Conservation (phyloP, 1,140 invertebrate genomes). For the Leptinotarsa lineolata region DNA sequence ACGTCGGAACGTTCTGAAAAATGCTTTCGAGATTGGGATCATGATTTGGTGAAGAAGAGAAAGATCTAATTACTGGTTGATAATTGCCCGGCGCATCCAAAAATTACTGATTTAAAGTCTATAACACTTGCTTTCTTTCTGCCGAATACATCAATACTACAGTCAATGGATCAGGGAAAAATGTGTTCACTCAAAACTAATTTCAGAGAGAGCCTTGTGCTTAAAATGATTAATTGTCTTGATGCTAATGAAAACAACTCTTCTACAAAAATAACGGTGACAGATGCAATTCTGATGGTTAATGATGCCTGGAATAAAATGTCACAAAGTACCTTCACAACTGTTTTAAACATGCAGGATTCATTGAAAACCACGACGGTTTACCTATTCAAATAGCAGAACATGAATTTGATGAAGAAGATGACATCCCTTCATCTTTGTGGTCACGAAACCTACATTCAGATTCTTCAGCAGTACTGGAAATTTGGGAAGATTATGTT, state of each 20-base stretch:
- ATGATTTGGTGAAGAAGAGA: conserved; percentile 25
- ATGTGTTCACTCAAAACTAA: conserved; percentile 46
- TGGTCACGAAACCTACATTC: conserved; percentile 43
- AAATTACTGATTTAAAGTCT: conserved; percentile 31
- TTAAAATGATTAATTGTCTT: no score
- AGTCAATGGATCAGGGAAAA: conserved; percentile 35
- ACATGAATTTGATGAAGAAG: no score
- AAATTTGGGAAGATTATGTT: conserved; percentile 45
- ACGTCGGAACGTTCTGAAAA: conserved; percentile 38
- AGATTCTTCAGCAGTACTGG: conserved; percentile 43
- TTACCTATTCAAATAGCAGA: conserved; percentile 34
- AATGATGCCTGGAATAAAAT: conserved; percentile 47
- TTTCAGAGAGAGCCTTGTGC: conserved; percentile 46
- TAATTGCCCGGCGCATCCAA: conserved; percentile 41
- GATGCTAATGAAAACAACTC: conserved; percentile 42
- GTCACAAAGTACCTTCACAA: conserved; percentile 39
- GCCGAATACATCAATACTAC: conserved; percentile 32
- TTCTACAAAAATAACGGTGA: conserved; percentile 43
- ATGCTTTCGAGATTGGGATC: conserved; percentile 26
- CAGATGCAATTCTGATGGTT: conserved; percentile 47
- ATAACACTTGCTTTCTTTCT: conserved; percentile 32
- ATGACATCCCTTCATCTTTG: conserved; percentile 40
- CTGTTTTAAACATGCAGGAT: conserved; percentile 44
- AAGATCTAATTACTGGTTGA: conserved; percentile 38
- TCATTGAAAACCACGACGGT: conserved; percentile 37